phyloP scores from a whole-genome alignment of 1,140 invertebrate species.

The Nasonia vitripennis region DNA sequence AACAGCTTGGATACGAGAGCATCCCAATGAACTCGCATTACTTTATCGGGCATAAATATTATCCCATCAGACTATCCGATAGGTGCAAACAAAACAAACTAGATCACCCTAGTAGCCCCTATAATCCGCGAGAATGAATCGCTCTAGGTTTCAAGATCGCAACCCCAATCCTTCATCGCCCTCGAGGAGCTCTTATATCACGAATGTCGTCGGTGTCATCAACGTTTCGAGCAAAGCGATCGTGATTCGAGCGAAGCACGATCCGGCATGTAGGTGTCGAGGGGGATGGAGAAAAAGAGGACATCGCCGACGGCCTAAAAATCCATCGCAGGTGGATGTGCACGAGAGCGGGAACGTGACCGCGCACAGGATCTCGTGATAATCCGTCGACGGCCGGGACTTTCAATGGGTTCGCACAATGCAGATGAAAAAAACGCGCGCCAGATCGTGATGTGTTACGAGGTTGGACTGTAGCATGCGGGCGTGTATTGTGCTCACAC shows the following conservation, averaged over 20 bases:
- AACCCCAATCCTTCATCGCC: neutral
- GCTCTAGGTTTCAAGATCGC: neutral
- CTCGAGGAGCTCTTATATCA: neutral
- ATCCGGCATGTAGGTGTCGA: constrained; percentile 8
- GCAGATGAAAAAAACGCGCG: neutral
- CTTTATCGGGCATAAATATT: neutral
- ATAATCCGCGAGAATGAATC: neutral
- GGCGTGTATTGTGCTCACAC: constrained; percentile 5
- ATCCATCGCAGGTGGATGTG: constrained; percentile 37
- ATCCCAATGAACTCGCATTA: neutral
- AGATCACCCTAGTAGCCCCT: neutral
- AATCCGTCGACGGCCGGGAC: constrained; percentile 15
- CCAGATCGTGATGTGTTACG: neutral
- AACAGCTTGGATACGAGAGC: too few relatives aligned
- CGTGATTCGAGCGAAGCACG: neutral
- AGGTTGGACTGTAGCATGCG: neutral
- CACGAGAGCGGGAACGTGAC: constrained; percentile 6
- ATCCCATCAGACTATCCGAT: neutral
- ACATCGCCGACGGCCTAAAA: neutral
- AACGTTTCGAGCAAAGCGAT: constrained; percentile 30
- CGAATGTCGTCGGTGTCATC: neutral
- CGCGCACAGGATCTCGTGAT: constrained; percentile 12
- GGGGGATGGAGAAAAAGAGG: neutral
- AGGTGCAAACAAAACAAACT: neutral
- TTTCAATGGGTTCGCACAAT: constrained; percentile 14